Evolutionary conservation across 2,113 vertebrate genomes (phyloP).

Genomic region (Piprites chloris): DNA sequence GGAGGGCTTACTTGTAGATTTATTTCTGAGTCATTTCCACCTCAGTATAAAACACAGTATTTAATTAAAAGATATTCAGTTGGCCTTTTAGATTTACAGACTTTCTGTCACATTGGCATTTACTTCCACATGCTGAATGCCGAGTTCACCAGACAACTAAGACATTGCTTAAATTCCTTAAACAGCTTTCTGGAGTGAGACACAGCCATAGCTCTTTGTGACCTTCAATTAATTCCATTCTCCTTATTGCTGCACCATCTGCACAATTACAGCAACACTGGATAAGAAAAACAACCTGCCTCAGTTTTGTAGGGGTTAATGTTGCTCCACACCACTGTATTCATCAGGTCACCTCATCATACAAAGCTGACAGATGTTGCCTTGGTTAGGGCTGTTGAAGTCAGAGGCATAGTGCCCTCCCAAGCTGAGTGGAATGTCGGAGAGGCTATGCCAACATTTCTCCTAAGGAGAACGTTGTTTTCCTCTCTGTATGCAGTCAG

Average conservation of each 20-base stretch:
- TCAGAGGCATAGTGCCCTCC: not conserved
- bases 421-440: not conserved
- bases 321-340: not conserved
- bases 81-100: not conserved
- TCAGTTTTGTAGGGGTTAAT: not conserved
- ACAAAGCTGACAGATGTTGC: not conserved
- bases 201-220: not conserved
- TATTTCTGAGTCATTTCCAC: not conserved
- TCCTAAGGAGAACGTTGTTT: not conserved
- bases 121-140: not conserved
- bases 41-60: not conserved
- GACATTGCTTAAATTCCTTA: not conserved
- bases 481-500: not conserved
- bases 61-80: not conserved
- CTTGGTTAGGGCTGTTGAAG: not conserved
- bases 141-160: not conserved
- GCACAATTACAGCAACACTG: not conserved
- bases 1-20: not conserved
- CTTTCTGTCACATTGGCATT: not conserved
- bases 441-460: not conserved
- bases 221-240: not conserved
- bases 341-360: rapidly evolving
- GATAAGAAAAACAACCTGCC: not conserved
- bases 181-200: not conserved
- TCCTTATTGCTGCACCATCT: not conserved